Evolutionary conservation across 2,888 invertebrate species (phyloP), one percentile per base, ranked within the genome.

Genomic region (Drosophila suboccidentalis): DNA sequence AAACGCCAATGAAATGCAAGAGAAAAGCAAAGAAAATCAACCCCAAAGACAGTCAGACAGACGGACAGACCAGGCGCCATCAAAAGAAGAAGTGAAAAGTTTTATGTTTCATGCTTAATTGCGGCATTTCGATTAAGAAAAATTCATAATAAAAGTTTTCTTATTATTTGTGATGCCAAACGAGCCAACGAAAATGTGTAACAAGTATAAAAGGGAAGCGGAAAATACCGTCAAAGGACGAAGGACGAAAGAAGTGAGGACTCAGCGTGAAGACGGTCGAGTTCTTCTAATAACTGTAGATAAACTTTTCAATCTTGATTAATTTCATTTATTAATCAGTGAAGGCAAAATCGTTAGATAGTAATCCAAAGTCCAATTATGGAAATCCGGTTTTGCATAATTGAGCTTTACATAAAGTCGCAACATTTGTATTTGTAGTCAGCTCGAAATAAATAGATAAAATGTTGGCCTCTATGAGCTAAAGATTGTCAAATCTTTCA

Each of bases 91-190:
- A 51, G 22, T 41, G 44, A 71, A 80, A 87, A 87, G 72, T 81
- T 84, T 84, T 83, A 75, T 78, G 66, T 70, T 81, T 72, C 75
- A 69, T 73, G 70, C 85, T 81, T 85, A 87, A 87, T 87, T 85
- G 87, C 81, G 75, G 80, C 83, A 83, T 87, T 87, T 87, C 87
- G 87, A 86, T 87, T 87, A 87, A 85, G 86, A 79, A 87, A 85
- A 87, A 87, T 85, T 78, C 83, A 87, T 85, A 87, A 87, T 78
- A 79, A 86, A 86, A 86, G 81, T 86, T 87, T 82, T 75, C 61
- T 77, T 85, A 77, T 85, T 82, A 82, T 85, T 77, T 82, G 70
- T 51, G 71, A 74, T 64, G 47, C 43, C 29, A 58, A 51, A 53
- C 51, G 65, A 65, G 26, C 51, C 47, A 68, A 61, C 55, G 51